Percentiles rank a stretch among this genome's conserved stretches.
phyloP scores from a whole-genome alignment of 37 sponge, comb jelly and placozoan species.

The Axinella damicornis region DNA sequence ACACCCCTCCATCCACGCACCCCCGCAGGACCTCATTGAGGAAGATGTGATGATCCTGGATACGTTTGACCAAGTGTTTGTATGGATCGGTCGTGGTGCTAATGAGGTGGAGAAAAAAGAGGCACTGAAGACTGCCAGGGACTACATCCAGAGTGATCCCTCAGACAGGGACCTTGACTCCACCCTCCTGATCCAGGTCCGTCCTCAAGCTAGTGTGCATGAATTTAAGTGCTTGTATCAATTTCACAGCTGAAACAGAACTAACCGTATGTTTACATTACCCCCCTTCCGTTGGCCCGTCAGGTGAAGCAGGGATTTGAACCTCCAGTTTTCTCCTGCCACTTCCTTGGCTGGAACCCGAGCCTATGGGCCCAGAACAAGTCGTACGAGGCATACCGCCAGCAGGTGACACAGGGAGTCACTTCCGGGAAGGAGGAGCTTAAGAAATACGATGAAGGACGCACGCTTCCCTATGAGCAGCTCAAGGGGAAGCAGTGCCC shows the following conservation, averaged over 20 bases:
- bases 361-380: constrained; percentile 71
- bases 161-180: constrained; percentile 78
- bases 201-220: background rate
- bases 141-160: constrained; percentile 88
- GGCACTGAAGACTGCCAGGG: constrained; percentile 72
- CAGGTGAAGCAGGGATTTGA: constrained; percentile 96
- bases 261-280: no score
- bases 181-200: constrained; percentile 68
- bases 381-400: constrained; percentile 47
- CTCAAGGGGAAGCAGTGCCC: constrained; percentile 66
- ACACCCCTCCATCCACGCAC: no score
- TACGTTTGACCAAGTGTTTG: constrained; percentile 84
- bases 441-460: constrained; percentile 40
- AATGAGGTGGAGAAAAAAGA: constrained; percentile 88
- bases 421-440: constrained; percentile 19
- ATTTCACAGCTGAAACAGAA: no score
- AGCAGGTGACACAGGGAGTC: constrained; percentile 32
- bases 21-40: constrained; percentile 80
- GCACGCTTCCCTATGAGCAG: constrained; percentile 31
- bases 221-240: no score
- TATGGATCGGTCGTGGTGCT: constrained; percentile 94
- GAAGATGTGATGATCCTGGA: constrained; percentile 98
- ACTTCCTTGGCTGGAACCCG: constrained; percentile 93
- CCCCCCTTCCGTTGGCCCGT: background rate
- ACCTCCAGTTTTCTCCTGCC: constrained; percentile 84